A percentile compares a stretch with the other conserved stretches of the same genome.
phyloP scores from a whole-genome alignment of 2,888 invertebrate species.

The Hanleya hanleyi region DNA sequence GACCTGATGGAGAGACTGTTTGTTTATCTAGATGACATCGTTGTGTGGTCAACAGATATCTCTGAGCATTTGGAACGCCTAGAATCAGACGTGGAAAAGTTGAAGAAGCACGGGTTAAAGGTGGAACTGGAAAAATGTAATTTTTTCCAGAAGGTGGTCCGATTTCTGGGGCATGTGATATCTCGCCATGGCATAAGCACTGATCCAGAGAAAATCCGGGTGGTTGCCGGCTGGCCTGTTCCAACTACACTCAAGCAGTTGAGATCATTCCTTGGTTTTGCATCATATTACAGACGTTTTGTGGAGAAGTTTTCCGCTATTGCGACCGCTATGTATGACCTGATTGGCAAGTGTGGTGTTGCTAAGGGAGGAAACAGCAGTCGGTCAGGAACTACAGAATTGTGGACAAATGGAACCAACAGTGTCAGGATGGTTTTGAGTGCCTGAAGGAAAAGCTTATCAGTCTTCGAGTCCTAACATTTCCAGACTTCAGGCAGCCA shows the following conservation, averaged over 20 bases:
- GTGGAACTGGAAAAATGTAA: constrained; percentile 31
- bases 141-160: constrained; percentile 27
- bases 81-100: constrained; percentile 19
- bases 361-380: neutral
- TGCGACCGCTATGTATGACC: constrained; percentile 17
- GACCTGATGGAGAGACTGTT: constrained; percentile 18
- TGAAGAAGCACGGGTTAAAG: constrained; percentile 31
- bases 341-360: constrained; percentile 13
- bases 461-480: constrained; percentile 28
- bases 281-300: constrained; percentile 33
- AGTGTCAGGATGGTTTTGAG: constrained; percentile 31
- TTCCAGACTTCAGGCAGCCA: constrained; percentile 23
- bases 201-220: constrained; percentile 14
- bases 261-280: constrained; percentile 30
- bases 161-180: constrained; percentile 34
- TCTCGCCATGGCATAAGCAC: constrained; percentile 23
- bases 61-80: constrained; percentile 24
- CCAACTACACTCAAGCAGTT: constrained; percentile 22
- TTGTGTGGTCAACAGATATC: constrained; percentile 24
- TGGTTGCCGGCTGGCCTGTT: constrained; percentile 24
- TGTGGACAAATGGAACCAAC: constrained; percentile 15
- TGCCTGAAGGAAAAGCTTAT: constrained; percentile 27
- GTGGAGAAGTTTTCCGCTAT: constrained; percentile 21
- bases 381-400: neutral
- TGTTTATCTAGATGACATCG: constrained; percentile 24